Conservation (phyloP, 2,888 invertebrate genomes). For the Ichneumoninae sp. region DNA sequence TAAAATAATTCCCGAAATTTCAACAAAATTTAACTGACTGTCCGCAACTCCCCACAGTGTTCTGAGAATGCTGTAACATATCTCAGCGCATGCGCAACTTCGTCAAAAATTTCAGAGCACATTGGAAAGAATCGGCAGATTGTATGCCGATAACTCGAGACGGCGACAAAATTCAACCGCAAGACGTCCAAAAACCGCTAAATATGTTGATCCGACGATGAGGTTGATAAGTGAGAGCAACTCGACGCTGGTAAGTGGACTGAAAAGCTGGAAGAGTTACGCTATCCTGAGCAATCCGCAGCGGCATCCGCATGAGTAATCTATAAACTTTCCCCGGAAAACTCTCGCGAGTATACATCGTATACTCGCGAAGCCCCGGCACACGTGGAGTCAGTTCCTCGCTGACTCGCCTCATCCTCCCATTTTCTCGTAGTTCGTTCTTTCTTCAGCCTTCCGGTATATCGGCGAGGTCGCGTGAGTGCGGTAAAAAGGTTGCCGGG, state of each 20-base stretch:
- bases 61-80: too few species aligned
- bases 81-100: neutral
- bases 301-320: constrained; percentile 79
- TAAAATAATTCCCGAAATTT: neutral
- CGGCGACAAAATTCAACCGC: neutral
- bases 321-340: constrained; percentile 78
- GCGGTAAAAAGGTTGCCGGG: constrained; percentile 24
- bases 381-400: constrained; percentile 50
- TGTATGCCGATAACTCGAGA: neutral
- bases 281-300: constrained; percentile 73
- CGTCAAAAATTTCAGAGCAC: neutral
- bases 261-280: constrained; percentile 50
- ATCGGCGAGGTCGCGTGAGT: constrained; percentile 18
- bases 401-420: constrained; percentile 38
- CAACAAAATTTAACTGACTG: too few species aligned
- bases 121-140: neutral
- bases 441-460: constrained; percentile 37
- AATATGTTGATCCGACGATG: constrained; percentile 36
- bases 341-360: constrained; percentile 53
- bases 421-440: constrained; percentile 22
- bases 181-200: neutral
- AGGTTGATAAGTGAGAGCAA: constrained; percentile 48
- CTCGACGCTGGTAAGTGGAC: constrained; percentile 29
- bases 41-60: too few species aligned
- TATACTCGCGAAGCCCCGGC: constrained; percentile 15